phyloP scores from a whole-genome alignment of 92 coral and sea anemone genomes.

The Hydrozoanthus gracilis region DNA sequence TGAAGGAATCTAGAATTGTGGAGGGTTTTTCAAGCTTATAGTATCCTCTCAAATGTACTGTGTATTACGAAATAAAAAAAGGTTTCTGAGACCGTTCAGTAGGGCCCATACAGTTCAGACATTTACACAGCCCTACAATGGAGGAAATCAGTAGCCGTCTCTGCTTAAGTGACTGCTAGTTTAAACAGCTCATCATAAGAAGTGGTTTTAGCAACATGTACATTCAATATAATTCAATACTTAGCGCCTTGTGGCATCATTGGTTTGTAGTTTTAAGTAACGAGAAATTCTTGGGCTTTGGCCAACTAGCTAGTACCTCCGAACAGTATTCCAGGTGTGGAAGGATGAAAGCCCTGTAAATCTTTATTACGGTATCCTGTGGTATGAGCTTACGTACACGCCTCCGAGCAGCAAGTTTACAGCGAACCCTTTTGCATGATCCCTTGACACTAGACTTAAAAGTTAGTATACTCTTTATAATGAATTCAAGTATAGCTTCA shows the following conservation, averaged over 20 bases:
- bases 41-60: slow-evolving; percentile 5
- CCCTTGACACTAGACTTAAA: background rate
- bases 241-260: slow-evolving; percentile 24
- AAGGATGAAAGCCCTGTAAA: slow-evolving; percentile 44
- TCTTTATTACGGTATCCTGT: slow-evolving; percentile 40
- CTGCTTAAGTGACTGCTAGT: slow-evolving; percentile 13
- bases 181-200: slow-evolving; percentile 29
- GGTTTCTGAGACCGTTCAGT: background rate
- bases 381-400: slow-evolving; percentile 33
- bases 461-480: background rate
- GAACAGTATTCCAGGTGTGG: slow-evolving; percentile 51
- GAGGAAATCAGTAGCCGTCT: slow-evolving; percentile 10
- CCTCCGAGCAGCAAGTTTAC: slow-evolving; percentile 32
- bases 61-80: background rate
- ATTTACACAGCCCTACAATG: slow-evolving; percentile 18
- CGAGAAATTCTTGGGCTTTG: slow-evolving; percentile 23
- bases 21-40: background rate
- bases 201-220: slow-evolving; percentile 33
- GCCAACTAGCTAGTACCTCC: slow-evolving; percentile 18
- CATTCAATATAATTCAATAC: slow-evolving; percentile 7
- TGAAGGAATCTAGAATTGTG: slow-evolving; percentile 20
- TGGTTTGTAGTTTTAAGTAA: slow-evolving; percentile 43
- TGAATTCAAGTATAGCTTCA: slow-evolving; percentile 20
- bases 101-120: slow-evolving; percentile 5
- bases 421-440: slow-evolving; percentile 16